Conservation (phyloP, 1,140 invertebrate species). For the Aphidius ervi region DNA sequence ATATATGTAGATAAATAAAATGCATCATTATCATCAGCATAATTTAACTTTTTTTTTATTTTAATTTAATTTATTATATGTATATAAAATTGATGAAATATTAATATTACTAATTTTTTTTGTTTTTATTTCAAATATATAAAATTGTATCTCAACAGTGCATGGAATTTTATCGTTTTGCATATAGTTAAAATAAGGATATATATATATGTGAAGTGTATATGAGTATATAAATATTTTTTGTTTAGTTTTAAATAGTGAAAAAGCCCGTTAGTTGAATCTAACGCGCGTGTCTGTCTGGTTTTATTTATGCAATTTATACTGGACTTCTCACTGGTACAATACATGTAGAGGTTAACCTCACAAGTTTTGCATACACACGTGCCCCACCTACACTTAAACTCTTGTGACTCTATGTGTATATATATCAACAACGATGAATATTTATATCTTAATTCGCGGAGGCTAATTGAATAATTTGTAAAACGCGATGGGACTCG, state of each 20-base stretch:
- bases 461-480: constrained; percentile 56
- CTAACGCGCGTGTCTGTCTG: constrained; percentile 42
- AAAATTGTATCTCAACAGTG: too few species aligned
- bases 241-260: not conserved
- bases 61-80: too few species aligned
- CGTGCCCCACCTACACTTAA: not conserved
- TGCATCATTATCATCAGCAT: too few species aligned
- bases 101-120: too few species aligned
- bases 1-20: too few species aligned
- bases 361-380: not conserved
- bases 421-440: constrained; percentile 48
- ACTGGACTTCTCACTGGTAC: constrained; percentile 20
- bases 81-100: too few species aligned
- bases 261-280: constrained; percentile 44
- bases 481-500: constrained; percentile 44
- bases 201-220: too few species aligned
- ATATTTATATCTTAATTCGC: constrained; percentile 56
- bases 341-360: constrained; percentile 2
- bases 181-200: too few species aligned
- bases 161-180: too few species aligned
- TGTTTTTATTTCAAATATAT: too few species aligned
- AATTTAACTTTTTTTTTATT: too few species aligned
- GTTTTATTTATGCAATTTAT: constrained; percentile 49
- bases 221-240: too few species aligned
- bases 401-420: not conserved